These are phyloP conservation scores for Drosophila prolongata DNA, from an alignment of 2,888 invertebrate genomes.

Conservation along the genomic window DNA sequence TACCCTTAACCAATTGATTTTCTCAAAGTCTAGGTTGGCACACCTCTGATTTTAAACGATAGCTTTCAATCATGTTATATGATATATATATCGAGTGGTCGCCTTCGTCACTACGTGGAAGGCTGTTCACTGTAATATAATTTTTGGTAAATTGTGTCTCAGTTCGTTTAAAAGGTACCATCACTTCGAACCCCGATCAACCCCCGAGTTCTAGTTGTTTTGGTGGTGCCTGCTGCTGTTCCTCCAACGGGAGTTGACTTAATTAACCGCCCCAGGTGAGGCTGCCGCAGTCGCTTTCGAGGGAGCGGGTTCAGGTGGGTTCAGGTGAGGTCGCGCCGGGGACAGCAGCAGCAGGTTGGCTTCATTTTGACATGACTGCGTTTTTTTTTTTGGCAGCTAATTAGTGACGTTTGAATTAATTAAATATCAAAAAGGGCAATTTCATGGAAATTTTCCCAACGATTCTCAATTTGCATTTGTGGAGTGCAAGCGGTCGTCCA, in stretches of 20 bases:
- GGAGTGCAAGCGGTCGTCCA: slow-evolving; percentile 3
- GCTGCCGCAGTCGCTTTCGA: slow-evolving; percentile 29
- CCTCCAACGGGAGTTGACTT: slow-evolving; percentile 73
- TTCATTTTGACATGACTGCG: slow-evolving; percentile 43
- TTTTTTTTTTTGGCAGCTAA: slow-evolving; percentile 72
- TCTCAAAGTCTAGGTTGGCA: too few species aligned
- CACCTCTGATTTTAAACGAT: too few species aligned
- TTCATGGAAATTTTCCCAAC: slow-evolving; percentile 53
- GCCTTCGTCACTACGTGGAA: too few species aligned
- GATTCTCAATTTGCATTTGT: slow-evolving; percentile 31
- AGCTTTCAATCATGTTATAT: too few species aligned
- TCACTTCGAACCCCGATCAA: background rate
- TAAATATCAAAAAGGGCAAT: slow-evolving; percentile 49
- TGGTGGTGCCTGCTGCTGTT: slow-evolving; percentile 45
- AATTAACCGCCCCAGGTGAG: slow-evolving; percentile 70
- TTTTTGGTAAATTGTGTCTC: too few species aligned
- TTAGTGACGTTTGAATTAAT: slow-evolving; percentile 67
- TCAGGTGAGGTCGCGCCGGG: slow-evolving; percentile 20
- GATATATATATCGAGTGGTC: too few species aligned
- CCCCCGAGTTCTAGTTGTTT: slow-evolving; percentile 17
- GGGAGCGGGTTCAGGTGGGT: slow-evolving; percentile 17
- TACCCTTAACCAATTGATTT: too few species aligned
- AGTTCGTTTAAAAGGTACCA: slow-evolving; percentile 5
- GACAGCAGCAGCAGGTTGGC: slow-evolving; percentile 51
- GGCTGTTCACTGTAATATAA: too few species aligned